phyloP scores from a whole-genome alignment of 2,888 invertebrate species.

The Parnassius apollo region DNA sequence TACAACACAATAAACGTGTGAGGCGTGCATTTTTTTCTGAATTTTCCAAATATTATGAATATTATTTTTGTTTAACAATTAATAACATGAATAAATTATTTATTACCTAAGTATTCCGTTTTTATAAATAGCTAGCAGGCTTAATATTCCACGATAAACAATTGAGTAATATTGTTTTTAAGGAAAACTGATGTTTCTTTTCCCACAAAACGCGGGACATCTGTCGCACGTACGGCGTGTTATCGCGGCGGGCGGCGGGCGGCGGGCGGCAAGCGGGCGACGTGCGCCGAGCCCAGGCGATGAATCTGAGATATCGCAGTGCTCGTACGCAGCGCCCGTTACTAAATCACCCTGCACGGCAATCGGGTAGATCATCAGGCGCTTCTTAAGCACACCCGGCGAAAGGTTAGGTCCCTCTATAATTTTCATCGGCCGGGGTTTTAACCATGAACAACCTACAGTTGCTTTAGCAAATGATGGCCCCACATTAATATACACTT shows the following conservation, averaged over 20 bases:
- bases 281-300: conserved; percentile 35
- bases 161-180: not conserved
- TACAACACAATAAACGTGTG: no score
- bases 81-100: no score
- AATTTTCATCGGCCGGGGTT: conserved; percentile 5
- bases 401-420: conserved; percentile 9
- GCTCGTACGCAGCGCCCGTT: conserved; percentile 18
- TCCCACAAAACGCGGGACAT: conserved; percentile 39
- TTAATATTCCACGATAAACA: not conserved
- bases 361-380: conserved; percentile 21
- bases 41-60: no score
- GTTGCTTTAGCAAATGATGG: no score
- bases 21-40: no score
- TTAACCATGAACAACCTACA: not conserved
- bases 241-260: conserved; percentile 30
- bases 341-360: conserved; percentile 18
- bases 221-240: conserved; percentile 39
- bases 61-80: no score
- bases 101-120: no score
- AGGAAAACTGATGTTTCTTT: conserved; percentile 11
- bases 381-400: conserved; percentile 9
- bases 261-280: conserved; percentile 29
- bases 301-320: conserved; percentile 35
- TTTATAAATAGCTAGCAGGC: no score
- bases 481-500: no score